Evolutionary conservation across 2,113 vertebrate species (phyloP), one percentile per base, ranked within the genome.

Genomic region (Anthoscopus minutus): DNA sequence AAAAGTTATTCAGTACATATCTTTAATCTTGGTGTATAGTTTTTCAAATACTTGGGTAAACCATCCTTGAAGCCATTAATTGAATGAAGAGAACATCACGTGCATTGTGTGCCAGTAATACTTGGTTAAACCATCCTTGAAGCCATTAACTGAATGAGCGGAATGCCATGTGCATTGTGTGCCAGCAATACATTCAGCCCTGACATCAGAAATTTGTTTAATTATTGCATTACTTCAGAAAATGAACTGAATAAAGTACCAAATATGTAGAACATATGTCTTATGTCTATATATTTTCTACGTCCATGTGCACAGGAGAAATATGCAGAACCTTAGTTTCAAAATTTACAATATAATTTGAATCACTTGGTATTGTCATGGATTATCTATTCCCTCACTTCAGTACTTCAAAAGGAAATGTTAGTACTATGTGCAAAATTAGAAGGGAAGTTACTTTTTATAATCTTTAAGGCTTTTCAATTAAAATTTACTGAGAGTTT

Each of bases 1-100:
- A 78, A n/a, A 80, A 78, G 21, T 48, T 71, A 83, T 53, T 67
- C 37, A 80, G 78, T n/a, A 33, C 9, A 3, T 50, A 47, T 24
- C 48, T 94, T 51, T 69, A 42, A 65, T 61, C 42, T 77, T 70
- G 18, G 25, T 65, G 15, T 25, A 69, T 5, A 8, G 15, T 25
- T 54, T 37, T 69, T 94, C 73, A 78, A 73, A 70, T 27, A 82
- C 21, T 48, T 66, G n/a, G 44, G 57, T 88, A 57, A 92, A 71
- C 42, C 35, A 62, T 37, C 37, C 45, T 67, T 65, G 45, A 86
- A 86, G 42, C 15, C n/a, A n/a, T 67, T 69, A 67, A 80, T 0
- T 51, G 28, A 90, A 71, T 31, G 19, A 71, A 71, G 6, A 82
- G 35, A 54, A 45, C 21, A 9, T 40, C 20, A 30, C 4, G 15